phyloP scores from a whole-genome alignment of 1,140 invertebrate genomes.

The Cydia fagiglandana region DNA sequence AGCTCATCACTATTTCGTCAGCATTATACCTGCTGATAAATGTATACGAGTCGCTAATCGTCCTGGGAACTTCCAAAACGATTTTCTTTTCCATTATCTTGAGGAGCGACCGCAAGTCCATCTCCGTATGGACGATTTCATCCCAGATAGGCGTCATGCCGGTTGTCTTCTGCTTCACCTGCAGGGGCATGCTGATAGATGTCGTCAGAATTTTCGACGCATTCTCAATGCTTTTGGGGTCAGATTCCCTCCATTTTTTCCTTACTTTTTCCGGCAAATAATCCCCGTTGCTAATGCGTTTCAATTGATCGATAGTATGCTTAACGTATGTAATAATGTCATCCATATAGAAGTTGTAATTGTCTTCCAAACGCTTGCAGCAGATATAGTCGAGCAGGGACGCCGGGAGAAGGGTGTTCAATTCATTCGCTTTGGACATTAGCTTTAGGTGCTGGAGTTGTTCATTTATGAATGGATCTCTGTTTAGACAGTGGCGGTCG shows the following conservation, averaged over 20 bases:
- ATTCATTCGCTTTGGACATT: conserved; percentile 40
- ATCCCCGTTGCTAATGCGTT: conserved; percentile 72
- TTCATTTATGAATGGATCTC: conserved; percentile 56
- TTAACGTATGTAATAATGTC: conserved; percentile 68
- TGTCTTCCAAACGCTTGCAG: conserved; percentile 64
- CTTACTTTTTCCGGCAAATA: conserved; percentile 70
- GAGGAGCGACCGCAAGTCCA: conserved; percentile 60
- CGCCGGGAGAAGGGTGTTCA: conserved; percentile 50
- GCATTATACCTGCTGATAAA: conserved; percentile 52
- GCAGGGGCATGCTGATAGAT: conserved; percentile 55
- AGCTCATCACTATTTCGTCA: conserved; percentile 58
- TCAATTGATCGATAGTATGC: conserved; percentile 69
- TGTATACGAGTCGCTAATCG: conserved; percentile 56
- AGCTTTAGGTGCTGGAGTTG: conserved; percentile 55
- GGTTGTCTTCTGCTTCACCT: conserved; percentile 47
- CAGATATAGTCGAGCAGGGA: conserved; percentile 66
- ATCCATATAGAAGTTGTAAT: conserved; percentile 71
- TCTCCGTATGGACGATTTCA: conserved; percentile 64
- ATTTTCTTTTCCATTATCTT: conserved; percentile 69
- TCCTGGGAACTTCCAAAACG: conserved; percentile 61
- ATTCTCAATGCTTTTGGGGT: conserved; percentile 32
- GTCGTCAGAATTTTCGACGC: conserved; percentile 53
- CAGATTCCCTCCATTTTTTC: conserved; percentile 59
- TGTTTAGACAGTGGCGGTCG: conserved; percentile 52
- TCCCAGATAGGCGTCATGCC: conserved; percentile 50